Percentiles rank a stretch among this genome's conserved stretches.
phyloP scores from a whole-genome alignment of 2,888 invertebrate genomes.

The Nemapogon koenigi region DNA sequence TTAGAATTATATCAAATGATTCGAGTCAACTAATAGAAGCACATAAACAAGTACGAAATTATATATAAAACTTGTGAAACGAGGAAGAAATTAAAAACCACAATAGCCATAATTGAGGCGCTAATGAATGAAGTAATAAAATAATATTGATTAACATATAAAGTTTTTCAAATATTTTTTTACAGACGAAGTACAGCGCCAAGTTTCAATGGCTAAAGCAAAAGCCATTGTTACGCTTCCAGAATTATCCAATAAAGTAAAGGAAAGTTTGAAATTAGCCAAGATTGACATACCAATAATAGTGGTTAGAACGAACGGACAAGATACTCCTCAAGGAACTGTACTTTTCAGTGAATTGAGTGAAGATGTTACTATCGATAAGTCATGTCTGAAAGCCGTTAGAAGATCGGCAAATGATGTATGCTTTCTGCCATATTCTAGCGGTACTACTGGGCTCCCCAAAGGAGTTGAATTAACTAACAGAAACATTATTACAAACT shows the following conservation, averaged over 20 bases:
- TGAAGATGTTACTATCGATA: constrained; percentile 61
- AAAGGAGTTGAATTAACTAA: constrained; percentile 78
- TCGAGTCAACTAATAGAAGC: no score
- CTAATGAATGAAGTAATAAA: no score
- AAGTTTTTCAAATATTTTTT: no score
- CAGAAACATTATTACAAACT: constrained; percentile 61
- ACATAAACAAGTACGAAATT: no score
- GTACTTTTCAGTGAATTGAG: constrained; percentile 69
- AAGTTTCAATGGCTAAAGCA: constrained; percentile 65
- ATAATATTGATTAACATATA: no score
- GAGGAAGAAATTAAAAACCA: no score
- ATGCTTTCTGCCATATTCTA: constrained; percentile 80
- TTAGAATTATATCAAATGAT: no score
- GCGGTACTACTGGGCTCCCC: constrained; percentile 85
- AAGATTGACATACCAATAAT: constrained; percentile 61
- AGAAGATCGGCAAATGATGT: constrained; percentile 61
- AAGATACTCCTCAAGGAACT: constrained; percentile 44
- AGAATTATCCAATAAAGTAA: constrained; percentile 49
- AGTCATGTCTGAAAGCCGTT: constrained; percentile 53
- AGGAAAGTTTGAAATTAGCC: constrained; percentile 51
- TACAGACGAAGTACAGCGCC: constrained; percentile 76
- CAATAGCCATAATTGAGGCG: no score
- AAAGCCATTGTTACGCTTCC: constrained; percentile 69
- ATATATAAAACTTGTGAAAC: no score
- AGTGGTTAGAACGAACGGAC: constrained; percentile 42